phyloP scores from a whole-genome alignment of 2,888 invertebrate genomes.

The Euzetes globulus region DNA sequence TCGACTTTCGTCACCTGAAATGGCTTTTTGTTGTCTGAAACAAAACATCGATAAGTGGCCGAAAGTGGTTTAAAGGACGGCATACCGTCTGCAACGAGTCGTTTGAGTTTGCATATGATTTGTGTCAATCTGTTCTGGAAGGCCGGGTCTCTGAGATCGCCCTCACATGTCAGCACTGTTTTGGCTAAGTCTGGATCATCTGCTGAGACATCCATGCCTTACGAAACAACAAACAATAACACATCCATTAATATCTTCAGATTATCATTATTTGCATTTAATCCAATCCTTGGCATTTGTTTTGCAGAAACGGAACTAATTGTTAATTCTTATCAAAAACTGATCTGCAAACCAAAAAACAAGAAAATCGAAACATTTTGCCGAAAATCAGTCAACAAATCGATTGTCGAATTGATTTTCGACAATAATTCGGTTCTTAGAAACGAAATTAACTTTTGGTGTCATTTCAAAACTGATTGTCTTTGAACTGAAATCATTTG shows the following conservation, averaged over 20 bases:
- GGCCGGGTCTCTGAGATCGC: conserved; percentile 76
- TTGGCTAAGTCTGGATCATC: conserved; percentile 13
- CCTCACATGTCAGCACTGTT: conserved; percentile 67
- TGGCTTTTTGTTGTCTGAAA: conserved; percentile 49
- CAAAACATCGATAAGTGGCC: conserved; percentile 7
- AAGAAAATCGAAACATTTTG: too few species aligned
- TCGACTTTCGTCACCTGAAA: conserved; percentile 71
- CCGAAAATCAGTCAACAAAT: too few species aligned
- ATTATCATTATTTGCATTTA: background rate
- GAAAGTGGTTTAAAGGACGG: conserved; percentile 24
- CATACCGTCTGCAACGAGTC: conserved; percentile 66
- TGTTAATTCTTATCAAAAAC: too few species aligned
- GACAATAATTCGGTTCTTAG: too few species aligned
- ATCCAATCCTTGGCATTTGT: background rate
- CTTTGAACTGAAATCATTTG: background rate
- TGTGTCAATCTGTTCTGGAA: conserved; percentile 71
- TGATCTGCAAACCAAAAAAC: too few species aligned
- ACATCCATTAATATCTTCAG: background rate
- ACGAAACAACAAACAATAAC: background rate
- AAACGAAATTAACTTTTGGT: background rate
- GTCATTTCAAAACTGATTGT: background rate
- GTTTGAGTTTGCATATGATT: conserved; percentile 67
- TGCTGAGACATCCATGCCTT: conserved; percentile 14
- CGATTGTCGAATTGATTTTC: too few species aligned
- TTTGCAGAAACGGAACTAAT: too few species aligned